Base-by-base conservation (phyloP, 92 coral and sea anemone genomes). In the Blastomussa wellsi region DNA sequence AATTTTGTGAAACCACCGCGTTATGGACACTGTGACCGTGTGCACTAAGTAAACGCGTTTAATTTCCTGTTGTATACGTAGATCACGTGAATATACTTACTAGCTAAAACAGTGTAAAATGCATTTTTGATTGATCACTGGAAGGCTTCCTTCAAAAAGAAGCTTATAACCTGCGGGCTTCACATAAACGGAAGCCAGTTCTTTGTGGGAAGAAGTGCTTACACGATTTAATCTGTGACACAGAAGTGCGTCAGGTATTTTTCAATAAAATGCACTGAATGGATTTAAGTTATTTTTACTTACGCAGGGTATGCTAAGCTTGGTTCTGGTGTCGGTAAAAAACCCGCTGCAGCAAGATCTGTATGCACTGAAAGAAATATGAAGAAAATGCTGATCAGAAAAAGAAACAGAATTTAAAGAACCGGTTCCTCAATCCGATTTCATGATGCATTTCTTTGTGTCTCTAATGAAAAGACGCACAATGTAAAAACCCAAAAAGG, bases 251-350 rank as follows among this genome's bases (percentile, higher is more conserved):
- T 35, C 38, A 77, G 68, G 39, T 33, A 31, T 67, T 32, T 7
- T 60, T 60, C 7, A 60, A 10, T 24, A n/a, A 60, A 24, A 33
- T 35, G 11, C 24, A 17, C 0, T 36, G 44, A 20, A 7, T 2
- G 41, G n/a, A n/a, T n/a, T n/a, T n/a, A 17, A 39, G 41, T 32
- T 44, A 37, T 13, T 32, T 32, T 64, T 86, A 96, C 98, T 89
- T 82, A 96, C 99, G 94, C 95, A 26, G 98, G 98, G 73, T 94
- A 95, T 22, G 94, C 92, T 66, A 94, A 74, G 72, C 76, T 91
- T 68, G 99, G 99, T 51, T 96, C 99, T 33, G 95, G 93, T 28
- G 94, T 86, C 13, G 95, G 92, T 57, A 91, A 89, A 83, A 90
- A 93, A 79, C 95, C 93, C 0, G 92, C 88, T 4, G 91, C 91